Evolutionary conservation across 1,140 invertebrate species (phyloP).

Genomic region (Magallana gigas): DNA sequence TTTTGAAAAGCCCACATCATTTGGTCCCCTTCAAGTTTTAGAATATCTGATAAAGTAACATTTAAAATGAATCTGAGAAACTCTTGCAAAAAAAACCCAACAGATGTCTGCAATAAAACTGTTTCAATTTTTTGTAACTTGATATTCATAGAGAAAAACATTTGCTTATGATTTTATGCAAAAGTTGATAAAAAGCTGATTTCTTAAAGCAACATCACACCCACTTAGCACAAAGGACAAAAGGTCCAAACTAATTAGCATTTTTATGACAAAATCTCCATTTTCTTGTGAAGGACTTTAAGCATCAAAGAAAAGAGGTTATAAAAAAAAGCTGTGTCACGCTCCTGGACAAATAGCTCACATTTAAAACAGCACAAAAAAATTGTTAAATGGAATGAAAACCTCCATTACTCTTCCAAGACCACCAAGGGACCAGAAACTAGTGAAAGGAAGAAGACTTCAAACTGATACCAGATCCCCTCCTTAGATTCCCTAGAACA

Average conservation of each 20-base stretch:
- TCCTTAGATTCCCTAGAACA: neutral
- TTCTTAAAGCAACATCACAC: neutral
- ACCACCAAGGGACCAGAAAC: conserved; percentile 6
- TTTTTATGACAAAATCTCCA: conserved; percentile 26
- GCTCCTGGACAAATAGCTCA: conserved; percentile 25
- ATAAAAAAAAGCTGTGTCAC: neutral
- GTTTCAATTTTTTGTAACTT: neutral
- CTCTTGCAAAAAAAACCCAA: no score
- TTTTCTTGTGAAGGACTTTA: conserved; percentile 4
- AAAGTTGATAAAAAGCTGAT: neutral
- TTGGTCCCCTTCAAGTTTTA: no score
- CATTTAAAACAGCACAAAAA: conserved; percentile 12
- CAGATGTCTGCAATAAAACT: neutral
- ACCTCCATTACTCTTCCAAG: neutral
- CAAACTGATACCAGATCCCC: conserved; percentile 1
- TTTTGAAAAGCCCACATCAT: no score
- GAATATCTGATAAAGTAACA: no score
- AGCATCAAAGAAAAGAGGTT: conserved; percentile 14
- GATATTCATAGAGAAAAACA: neutral
- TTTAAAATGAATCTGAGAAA: no score
- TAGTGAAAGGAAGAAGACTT: neutral
- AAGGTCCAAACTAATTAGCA: conserved; percentile 11
- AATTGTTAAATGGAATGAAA: conserved; percentile 38
- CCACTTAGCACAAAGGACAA: conserved; percentile 19
- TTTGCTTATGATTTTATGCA: conserved; percentile 3